phyloP scores from a whole-genome alignment of 2,888 invertebrate species.

The Unio delphinus region DNA sequence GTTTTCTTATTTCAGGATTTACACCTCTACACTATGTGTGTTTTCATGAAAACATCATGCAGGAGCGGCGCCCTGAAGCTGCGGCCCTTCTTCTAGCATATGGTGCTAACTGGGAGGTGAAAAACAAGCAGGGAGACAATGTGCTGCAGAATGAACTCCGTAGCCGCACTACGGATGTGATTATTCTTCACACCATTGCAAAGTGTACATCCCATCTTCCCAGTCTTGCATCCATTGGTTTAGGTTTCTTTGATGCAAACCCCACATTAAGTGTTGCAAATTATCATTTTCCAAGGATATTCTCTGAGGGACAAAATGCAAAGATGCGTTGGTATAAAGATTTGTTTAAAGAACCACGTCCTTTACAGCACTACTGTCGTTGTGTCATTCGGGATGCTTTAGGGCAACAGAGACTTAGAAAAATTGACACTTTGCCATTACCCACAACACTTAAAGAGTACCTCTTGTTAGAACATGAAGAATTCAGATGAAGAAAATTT shows the following conservation, averaged over 20 bases:
- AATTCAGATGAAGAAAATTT: slow-evolving; percentile 15
- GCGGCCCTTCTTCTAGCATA: slow-evolving; percentile 65
- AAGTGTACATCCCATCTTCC: slow-evolving; percentile 57
- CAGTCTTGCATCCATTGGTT: slow-evolving; percentile 45
- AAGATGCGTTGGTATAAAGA: slow-evolving; percentile 62
- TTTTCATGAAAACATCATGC: slow-evolving; percentile 57
- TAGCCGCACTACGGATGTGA: slow-evolving; percentile 34
- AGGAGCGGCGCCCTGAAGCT: slow-evolving; percentile 58
- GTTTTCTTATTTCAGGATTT: slow-evolving; percentile 45
- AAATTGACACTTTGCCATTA: slow-evolving; percentile 55
- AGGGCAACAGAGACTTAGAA: slow-evolving; percentile 49
- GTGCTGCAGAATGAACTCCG: slow-evolving; percentile 61
- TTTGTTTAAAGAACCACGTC: slow-evolving; percentile 54
- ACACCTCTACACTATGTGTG: slow-evolving; percentile 66
- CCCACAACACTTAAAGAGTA: slow-evolving; percentile 62
- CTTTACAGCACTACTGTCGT: slow-evolving; percentile 66
- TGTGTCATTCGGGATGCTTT: slow-evolving; percentile 56
- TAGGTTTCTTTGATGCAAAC: slow-evolving; percentile 16
- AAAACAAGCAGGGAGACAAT: slow-evolving; percentile 54
- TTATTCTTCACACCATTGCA: slow-evolving; percentile 54
- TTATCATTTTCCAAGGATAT: slow-evolving; percentile 23
- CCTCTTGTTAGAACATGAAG: slow-evolving; percentile 38
- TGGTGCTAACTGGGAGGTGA: slow-evolving; percentile 60
- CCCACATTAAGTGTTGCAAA: slow-evolving; percentile 22
- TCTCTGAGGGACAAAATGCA: slow-evolving; percentile 30